A percentile compares a stretch with the other conserved stretches of the same genome.
phyloP scores from a whole-genome alignment of 2,113 vertebrate genomes.

The Galbula dea region DNA sequence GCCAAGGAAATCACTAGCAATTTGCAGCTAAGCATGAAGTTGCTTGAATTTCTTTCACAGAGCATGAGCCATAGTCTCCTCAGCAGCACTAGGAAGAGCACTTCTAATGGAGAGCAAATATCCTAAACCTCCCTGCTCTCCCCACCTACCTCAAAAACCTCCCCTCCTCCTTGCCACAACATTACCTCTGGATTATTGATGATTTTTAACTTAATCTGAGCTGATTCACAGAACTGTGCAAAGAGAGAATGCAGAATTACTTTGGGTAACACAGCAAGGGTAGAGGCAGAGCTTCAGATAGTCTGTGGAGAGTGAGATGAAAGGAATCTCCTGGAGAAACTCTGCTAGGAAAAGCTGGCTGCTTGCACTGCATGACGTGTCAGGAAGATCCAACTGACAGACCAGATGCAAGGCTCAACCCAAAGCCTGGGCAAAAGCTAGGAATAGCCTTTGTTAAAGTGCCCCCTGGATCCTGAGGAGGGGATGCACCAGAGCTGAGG shows the following conservation, averaged over 20 bases:
- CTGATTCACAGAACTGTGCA: not conserved
- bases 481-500: not conserved
- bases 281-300: not conserved
- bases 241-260: not conserved
- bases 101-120: slow-evolving; percentile 4
- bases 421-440: not conserved
- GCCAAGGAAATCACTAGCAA: not conserved
- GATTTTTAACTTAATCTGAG: not conserved
- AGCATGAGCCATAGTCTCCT: not conserved
- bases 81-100: not conserved
- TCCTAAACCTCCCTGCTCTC: not conserved
- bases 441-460: slow-evolving; percentile 28
- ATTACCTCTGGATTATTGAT: not conserved
- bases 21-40: not conserved
- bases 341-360: not conserved
- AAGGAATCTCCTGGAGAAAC: not conserved
- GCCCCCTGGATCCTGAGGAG: slow-evolving; percentile 17
- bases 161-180: not conserved
- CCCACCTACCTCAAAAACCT: not conserved
- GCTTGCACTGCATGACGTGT: slow-evolving; percentile 33
- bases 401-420: not conserved
- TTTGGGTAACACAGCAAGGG: not conserved
- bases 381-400: not conserved
- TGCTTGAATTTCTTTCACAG: not conserved
- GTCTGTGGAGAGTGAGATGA: not conserved